Percentiles rank a stretch among this genome's conserved stretches.
phyloP scores from a whole-genome alignment of 2,888 invertebrate species.

The Pammene fasciana region DNA sequence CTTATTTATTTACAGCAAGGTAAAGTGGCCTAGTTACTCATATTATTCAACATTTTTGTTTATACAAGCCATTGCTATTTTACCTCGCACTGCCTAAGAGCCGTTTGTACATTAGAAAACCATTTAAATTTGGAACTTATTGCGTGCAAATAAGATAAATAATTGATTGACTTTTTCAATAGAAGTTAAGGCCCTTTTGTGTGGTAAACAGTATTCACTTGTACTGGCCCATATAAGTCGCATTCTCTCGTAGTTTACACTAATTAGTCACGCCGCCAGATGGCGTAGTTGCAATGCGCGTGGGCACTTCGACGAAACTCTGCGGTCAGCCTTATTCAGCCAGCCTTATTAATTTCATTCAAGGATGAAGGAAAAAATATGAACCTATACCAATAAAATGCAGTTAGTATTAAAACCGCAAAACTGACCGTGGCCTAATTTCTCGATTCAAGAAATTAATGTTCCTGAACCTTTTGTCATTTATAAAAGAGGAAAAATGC shows the following conservation, averaged over 20 bases:
- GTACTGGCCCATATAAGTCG: slow-evolving; percentile 31
- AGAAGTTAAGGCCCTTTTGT: too few relatives aligned
- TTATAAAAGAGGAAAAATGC: too few relatives aligned
- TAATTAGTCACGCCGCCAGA: slow-evolving; percentile 52
- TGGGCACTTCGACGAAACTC: slow-evolving; percentile 47
- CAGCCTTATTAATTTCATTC: not conserved
- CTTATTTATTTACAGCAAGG: slow-evolving; percentile 1
- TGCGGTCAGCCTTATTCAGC: slow-evolving; percentile 1
- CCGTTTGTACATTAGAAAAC: too few relatives aligned
- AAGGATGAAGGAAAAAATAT: slow-evolving; percentile 9
- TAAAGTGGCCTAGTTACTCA: not conserved
- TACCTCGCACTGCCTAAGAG: too few relatives aligned
- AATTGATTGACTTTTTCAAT: too few relatives aligned
- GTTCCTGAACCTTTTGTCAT: not conserved
- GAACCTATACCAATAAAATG: slow-evolving; percentile 8
- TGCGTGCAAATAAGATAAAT: too few relatives aligned
- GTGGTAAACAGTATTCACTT: not conserved
- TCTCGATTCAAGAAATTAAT: not conserved
- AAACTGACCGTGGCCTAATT: slow-evolving; percentile 1
- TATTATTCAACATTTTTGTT: slow-evolving; percentile 5
- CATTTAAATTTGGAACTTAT: too few relatives aligned
- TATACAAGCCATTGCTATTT: not conserved
- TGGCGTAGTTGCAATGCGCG: slow-evolving; percentile 58
- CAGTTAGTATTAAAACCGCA: slow-evolving; percentile 2
- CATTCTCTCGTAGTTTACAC: slow-evolving; percentile 41